Conservation (phyloP, 2,797 vertebrate genomes). For the Sebastes baramenuke region DNA sequence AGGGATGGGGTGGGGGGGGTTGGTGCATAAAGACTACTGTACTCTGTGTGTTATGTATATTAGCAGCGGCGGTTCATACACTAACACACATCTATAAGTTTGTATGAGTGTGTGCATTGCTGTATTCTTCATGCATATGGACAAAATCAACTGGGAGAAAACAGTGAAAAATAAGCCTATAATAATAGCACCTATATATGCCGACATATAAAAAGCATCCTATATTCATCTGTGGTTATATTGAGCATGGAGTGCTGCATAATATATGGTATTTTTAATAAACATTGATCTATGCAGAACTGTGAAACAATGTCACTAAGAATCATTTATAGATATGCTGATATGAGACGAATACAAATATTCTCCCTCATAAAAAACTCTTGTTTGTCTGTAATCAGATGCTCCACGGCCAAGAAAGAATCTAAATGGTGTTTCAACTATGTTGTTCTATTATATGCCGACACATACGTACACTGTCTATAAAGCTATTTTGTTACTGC, state of each 20-base stretch:
- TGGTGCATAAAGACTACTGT: neutral
- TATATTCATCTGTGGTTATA: neutral
- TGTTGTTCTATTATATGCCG: neutral
- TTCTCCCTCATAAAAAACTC: neutral
- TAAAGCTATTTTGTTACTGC: constrained; percentile 17
- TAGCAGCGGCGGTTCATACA: neutral
- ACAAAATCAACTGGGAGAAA: too few relatives aligned
- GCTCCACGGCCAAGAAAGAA: neutral
- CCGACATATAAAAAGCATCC: neutral
- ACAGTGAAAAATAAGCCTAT: neutral
- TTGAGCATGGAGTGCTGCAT: neutral
- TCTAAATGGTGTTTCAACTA: constrained; percentile 5
- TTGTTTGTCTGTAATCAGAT: neutral
- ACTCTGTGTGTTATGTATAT: neutral
- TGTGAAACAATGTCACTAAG: neutral
- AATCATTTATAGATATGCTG: neutral
- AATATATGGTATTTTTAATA: neutral
- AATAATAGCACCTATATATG: neutral
- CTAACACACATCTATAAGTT: neutral
- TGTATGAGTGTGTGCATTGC: neutral
- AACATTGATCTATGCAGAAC: neutral
- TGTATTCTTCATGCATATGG: too few relatives aligned
- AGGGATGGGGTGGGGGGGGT: neutral
- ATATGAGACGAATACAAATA: neutral
- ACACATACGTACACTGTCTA: neutral